These are phyloP conservation scores for Sarcophaga bullata DNA, from an alignment of 1,140 invertebrate species.

Conservation along the genomic window DNA sequence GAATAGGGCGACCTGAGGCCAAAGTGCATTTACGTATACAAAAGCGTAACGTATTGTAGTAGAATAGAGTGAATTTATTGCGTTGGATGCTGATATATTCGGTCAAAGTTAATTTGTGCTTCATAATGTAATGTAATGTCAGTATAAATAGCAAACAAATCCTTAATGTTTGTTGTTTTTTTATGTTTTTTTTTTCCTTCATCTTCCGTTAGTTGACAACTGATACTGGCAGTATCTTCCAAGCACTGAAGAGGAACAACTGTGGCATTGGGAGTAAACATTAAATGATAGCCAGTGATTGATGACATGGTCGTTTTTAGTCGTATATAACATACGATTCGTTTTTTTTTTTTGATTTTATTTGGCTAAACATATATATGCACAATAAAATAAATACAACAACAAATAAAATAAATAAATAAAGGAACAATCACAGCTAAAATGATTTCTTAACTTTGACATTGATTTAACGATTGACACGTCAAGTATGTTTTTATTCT, in stretches of 20 bases:
- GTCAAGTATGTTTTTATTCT: constrained; percentile 30
- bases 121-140: too few relatives aligned
- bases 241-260: not conserved
- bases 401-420: not conserved
- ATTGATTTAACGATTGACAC: constrained; percentile 37
- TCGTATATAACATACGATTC: not conserved
- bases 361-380: not conserved
- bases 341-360: not conserved
- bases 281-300: constrained; percentile 14
- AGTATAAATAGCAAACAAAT: too few relatives aligned
- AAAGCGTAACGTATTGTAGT: too few relatives aligned
- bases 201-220: not conserved
- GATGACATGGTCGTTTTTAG: not conserved
- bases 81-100: too few relatives aligned
- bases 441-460: constrained; percentile 31
- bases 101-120: too few relatives aligned
- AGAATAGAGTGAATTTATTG: too few relatives aligned
- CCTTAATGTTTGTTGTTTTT: not conserved
- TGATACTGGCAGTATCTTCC: not conserved
- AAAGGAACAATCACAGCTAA: constrained; percentile 1
- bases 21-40: too few relatives aligned
- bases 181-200: not conserved
- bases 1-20: too few relatives aligned
- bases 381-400: not conserved
- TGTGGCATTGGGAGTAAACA: not conserved